Evolutionary conservation across 1,140 invertebrate genomes (phyloP), one percentile per base, ranked within the genome.

Genomic region (Stenopsyche tienmushanensis): DNA sequence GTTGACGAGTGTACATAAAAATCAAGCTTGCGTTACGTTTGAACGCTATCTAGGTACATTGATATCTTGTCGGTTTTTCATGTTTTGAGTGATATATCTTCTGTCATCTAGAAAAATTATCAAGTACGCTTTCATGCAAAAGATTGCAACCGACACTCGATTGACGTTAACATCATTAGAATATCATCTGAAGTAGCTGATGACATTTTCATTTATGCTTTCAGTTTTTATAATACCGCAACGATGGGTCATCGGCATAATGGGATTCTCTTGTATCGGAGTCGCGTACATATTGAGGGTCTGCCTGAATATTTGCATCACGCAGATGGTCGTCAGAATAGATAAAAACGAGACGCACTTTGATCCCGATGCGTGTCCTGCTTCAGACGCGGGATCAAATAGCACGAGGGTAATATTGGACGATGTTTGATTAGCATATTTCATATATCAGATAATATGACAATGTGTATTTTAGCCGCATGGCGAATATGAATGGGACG

Each of bases 251-350:
- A 83, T 94, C 72, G 88, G 90, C 0, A 77, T 94, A 7, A 89
- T 95, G 87, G 91, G 91, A 21, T 94, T 95, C 73, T 74, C 92
- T 67, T 91, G 90, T 10, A 84, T 94, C 18, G 84, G 88, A n/a
- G 93, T 91, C 73, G 89, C 94, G 1, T 96, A 96, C 74, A 89
- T 91, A 9, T 90, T 96, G 88, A 83, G 94, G 21, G 89, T 93
- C 1, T 92, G 90, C 71, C 80, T 97, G 3, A 94, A 91, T 68
- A 86, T 96, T 23, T 92, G 93, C 2, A 94, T 97, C 69, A 94
- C 94, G 10, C 90, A 92, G 72, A 94, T 97, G 90, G 29, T 89
- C 54, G 3, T 29, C 29, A 10, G 23, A 41, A 21, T 9, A 41
- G 8, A 8, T 1, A 21, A 57, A 1, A 1, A 18, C 2, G 18